Base-by-base conservation (phyloP, 2,888 invertebrate species). In the Entomobrya proxima region DNA sequence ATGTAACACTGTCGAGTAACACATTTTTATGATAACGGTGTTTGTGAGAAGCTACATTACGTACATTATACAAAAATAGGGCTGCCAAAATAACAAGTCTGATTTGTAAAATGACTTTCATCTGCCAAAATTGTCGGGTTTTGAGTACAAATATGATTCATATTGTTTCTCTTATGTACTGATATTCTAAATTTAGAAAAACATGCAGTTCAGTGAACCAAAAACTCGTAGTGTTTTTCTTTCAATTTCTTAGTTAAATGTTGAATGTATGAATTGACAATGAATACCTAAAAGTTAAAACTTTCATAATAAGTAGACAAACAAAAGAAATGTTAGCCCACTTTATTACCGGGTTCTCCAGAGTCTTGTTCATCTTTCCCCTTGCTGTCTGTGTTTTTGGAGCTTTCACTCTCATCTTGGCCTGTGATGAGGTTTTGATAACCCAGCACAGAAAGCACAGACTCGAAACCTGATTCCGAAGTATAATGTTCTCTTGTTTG, bases 391-490 rank as follows among this genome's bases (percentile, higher is more conserved):
- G 0, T 80, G 7, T 40, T 61, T 15, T 24, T 27, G 44, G 24
- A 69, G 27, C 69, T 69, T 69, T 69, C 47, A 44, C 52, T 47
- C 7, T 47, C 74, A 24, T 74, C 74, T 1, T 21, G 75, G 15
- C 74, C 81, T 24, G 44, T 47, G 13, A 81, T 24, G 7, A 81
- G n/a, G 1, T 32, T 24, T 37, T 80, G 69, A 72, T 80, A 52
- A 9, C 55, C 72, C 9, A 72, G 55, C n/a, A 13, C 64, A 3
- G 82, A 83, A n/a, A 67, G 30, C n/a, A 64, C 37, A 13, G 82
- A 83, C 40, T 76, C 82, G 15, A 83, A 40, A 13, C 82, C 82
- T 7, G 82, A 83, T 13, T 83, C 82, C 6, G 82, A 83, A 4
- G 75, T 55, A n/a, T 83, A 83, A 72, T 83, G 75, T 50, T 76